Base-by-base conservation (phyloP, 2,113 vertebrate genomes). In the Scytalopus superciliaris region DNA sequence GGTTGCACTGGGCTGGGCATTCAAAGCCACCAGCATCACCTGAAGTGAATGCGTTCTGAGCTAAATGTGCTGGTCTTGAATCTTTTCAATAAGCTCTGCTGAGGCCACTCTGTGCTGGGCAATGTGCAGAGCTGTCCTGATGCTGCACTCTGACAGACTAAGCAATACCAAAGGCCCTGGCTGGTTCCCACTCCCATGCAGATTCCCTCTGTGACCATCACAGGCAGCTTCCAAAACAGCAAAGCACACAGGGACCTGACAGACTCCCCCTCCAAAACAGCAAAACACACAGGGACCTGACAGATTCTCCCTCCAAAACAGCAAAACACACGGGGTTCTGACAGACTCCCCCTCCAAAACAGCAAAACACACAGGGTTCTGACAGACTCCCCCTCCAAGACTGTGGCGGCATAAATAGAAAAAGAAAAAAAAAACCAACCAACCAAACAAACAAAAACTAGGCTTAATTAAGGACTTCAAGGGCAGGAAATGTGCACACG, bases 401-500 rank as follows among this genome's bases (percentile, higher is more conserved):
- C 31, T 33, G 66, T 79, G 68, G 53, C 66, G 39, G 78, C 2
- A 14, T 56, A 89, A 95, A 87, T 49, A 83, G 53, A 60, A 44
- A 47, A 37, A 68, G 73, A 45, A 27, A n/a, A n/a, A n/a, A 28
- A 16, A 18, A 60, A 31, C 4, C 15, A 50, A 12, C 27, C 37
- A 84, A 64, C 39, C n/a, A 72, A 84, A 23, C 35, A 80, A 93
- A 76, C 56, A 89, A 84, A 94, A 85, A 8, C 0, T 44, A 87
- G 55, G 11, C 83, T 89, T 95, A 96, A 96, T 96, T 90, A 89
- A 84, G 79, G 90, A 75, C 74, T 92, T 92, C 39, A 68, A 75
- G 85, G 78, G 73, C 92, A 93, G 93, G 94, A 96, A 96, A 52
- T 37, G 76, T 91, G 93, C 88, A 87, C 87, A 53, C 33, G 62